These are phyloP conservation scores for Drosophila sordidapex DNA, from an alignment of 2,888 invertebrate genomes.

Conservation along the genomic window DNA sequence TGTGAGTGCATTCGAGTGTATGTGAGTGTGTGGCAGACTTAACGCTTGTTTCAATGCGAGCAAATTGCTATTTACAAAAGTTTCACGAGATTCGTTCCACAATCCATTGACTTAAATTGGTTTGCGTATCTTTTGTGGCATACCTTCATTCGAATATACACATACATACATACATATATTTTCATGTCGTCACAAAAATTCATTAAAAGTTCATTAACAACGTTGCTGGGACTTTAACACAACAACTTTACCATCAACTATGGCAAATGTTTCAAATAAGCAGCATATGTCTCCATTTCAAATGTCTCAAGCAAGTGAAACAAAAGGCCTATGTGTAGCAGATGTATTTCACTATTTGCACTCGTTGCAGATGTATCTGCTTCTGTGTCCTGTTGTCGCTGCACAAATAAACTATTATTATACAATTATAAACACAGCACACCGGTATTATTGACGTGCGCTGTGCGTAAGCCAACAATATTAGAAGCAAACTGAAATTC, in stretches of 20 bases:
- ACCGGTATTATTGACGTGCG: conserved; percentile 15
- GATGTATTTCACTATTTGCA: neutral
- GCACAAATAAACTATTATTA: conserved; percentile 62
- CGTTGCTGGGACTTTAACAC: conserved; percentile 76
- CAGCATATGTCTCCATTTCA: conserved; percentile 67
- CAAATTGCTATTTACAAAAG: conserved; percentile 49
- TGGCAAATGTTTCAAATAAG: conserved; percentile 17
- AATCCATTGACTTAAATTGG: conserved; percentile 30
- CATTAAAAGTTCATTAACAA: conserved; percentile 83
- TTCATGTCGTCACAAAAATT: conserved; percentile 68
- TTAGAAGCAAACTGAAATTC: neutral
- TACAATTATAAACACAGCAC: conserved; percentile 65
- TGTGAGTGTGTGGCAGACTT: conserved; percentile 58
- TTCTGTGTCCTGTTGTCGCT: conserved; percentile 42
- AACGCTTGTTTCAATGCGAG: conserved; percentile 61
- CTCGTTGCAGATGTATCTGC: conserved; percentile 25
- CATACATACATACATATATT: conserved; percentile 14
- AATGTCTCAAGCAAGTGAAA: conserved; percentile 56
- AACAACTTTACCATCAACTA: conserved; percentile 48
- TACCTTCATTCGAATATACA: conserved; percentile 17
- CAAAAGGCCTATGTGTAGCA: conserved; percentile 14
- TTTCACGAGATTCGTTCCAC: conserved; percentile 49
- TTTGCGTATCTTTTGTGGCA: conserved; percentile 25
- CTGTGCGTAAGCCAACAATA: neutral
- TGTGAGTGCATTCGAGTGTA: conserved; percentile 9